phyloP scores from a whole-genome alignment of 1,140 invertebrate genomes.

The Dreissena polymorpha region DNA sequence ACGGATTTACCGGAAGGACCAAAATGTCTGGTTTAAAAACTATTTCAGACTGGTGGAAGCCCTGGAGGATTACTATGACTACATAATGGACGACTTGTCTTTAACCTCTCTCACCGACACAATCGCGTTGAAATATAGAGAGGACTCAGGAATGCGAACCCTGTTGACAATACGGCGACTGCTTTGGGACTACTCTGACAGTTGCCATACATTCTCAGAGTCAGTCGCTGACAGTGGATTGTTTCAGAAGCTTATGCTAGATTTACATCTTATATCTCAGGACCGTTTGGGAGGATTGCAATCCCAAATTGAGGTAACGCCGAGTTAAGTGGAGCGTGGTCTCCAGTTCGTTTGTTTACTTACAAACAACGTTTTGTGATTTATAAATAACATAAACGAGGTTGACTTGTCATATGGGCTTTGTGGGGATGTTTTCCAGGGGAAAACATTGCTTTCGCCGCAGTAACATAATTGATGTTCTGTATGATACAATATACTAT shows the following conservation, averaged over 20 bases:
- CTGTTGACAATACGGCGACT: background rate
- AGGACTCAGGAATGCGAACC: background rate
- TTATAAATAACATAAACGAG: too few species aligned
- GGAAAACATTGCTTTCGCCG: too few species aligned
- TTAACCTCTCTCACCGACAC: background rate
- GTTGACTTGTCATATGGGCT: too few species aligned
- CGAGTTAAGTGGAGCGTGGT: background rate
- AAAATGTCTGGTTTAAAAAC: too few species aligned
- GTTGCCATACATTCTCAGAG: background rate
- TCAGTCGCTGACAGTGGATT: background rate
- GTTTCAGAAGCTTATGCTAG: background rate
- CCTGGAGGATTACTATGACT: background rate
- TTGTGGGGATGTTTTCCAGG: too few species aligned
- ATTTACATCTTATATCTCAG: background rate
- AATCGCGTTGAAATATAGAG: background rate
- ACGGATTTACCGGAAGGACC: too few species aligned
- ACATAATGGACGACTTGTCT: background rate
- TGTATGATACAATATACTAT: too few species aligned
- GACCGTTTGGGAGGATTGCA: background rate
- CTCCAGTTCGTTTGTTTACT: too few species aligned
- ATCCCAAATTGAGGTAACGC: background rate
- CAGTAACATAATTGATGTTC: too few species aligned
- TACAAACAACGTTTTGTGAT: too few species aligned
- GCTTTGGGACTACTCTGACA: conserved; percentile 2
- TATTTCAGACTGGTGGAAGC: background rate